Conservation (phyloP, 2,888 invertebrate species). For the Agapostemon virescens region DNA sequence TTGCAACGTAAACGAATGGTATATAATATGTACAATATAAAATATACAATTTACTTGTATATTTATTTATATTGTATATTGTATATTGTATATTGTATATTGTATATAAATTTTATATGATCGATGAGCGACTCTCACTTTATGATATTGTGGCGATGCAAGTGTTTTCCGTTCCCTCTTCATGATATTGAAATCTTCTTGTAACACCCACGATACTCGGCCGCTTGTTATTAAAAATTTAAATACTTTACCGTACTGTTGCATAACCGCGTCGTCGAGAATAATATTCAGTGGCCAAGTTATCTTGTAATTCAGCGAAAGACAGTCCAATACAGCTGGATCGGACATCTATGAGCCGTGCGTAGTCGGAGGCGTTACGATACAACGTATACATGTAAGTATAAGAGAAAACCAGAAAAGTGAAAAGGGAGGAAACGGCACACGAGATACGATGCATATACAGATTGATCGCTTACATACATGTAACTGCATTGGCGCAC, state of each 20-base stretch:
- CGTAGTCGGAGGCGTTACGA: neutral
- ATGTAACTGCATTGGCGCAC: constrained; percentile 74
- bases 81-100: neutral
- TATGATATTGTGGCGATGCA: constrained; percentile 84
- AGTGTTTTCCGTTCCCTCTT: constrained; percentile 84
- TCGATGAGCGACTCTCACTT: constrained; percentile 70
- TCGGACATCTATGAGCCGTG: constrained; percentile 71
- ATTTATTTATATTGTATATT: too few relatives aligned
- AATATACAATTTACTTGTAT: too few relatives aligned
- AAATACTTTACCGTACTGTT: constrained; percentile 88
- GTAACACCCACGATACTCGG: constrained; percentile 88
- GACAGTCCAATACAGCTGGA: constrained; percentile 86
- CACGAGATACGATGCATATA: neutral
- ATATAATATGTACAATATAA: neutral
- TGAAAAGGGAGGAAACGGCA: too few relatives aligned
- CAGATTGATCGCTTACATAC: constrained; percentile 81
- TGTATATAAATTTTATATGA: neutral
- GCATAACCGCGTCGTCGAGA: constrained; percentile 86
- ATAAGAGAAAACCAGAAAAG: neutral
- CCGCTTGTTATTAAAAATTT: constrained; percentile 88
- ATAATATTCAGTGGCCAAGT: constrained; percentile 91
- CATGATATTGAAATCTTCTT: constrained; percentile 86
- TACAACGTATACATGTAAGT: neutral
- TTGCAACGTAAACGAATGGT: neutral
- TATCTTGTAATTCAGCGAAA: constrained; percentile 87